Evolutionary conservation across 2,888 invertebrate genomes (phyloP), one percentile per base, ranked within the genome.

Genomic region (Epicampocera succincta): DNA sequence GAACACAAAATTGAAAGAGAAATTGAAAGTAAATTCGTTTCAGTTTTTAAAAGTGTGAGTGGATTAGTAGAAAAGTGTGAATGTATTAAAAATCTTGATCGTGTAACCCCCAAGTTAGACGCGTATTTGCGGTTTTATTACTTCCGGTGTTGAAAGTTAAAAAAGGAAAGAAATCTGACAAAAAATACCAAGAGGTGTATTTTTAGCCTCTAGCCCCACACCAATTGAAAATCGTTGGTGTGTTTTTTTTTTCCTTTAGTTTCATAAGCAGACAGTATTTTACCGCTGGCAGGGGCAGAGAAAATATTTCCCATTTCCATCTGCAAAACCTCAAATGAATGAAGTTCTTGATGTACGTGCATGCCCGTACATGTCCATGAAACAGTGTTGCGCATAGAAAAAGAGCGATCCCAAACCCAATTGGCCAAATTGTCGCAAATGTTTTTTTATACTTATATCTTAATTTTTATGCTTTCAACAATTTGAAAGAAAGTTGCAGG

Each of bases 81-180:
- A n/a, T n/a, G n/a, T n/a, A n/a, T n/a, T n/a, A n/a, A n/a, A n/a
- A n/a, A n/a, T n/a, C n/a, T n/a, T n/a, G n/a, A n/a, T n/a, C n/a
- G n/a, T n/a, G n/a, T n/a, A n/a, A n/a, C n/a, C n/a, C n/a, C n/a
- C n/a, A n/a, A n/a, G n/a, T n/a, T n/a, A n/a, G n/a, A 56, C 38
- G 72, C 76, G 54, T 73, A 63, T 68, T 81, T 81, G 80, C 50
- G 80, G 80, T 81, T 81, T 80, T 81, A 81, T 81, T 81, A 81
- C 80, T 81, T 81, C 80, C 80, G 80, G 63, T 81, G 80, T 69
- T 76, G 75, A 48, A 75, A 71, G 71, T 56, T 33, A 68, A 3
- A 65, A 33, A 48, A 29, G 48, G 17, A 46, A 61, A 63, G 29
- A 71, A 17, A 56, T 25, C 0, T 19, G 11, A 33, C n/a, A 44